Evolutionary conservation across 2,888 invertebrate genomes (phyloP).

Genomic region (Morpho helenor): DNA sequence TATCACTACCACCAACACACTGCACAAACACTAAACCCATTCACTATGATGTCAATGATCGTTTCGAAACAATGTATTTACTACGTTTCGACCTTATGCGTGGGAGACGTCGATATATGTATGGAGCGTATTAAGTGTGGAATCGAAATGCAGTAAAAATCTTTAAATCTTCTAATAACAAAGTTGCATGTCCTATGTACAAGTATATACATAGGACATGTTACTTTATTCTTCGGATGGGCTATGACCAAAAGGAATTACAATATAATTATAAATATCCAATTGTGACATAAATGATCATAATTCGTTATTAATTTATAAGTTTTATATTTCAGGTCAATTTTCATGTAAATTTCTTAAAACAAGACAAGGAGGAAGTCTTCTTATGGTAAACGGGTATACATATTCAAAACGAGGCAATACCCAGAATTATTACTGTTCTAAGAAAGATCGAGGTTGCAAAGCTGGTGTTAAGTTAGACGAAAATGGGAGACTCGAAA

Average conservation of each 20-base stretch:
- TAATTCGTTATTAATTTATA: no score
- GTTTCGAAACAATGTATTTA: no score
- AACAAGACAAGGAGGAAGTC: constrained; percentile 17
- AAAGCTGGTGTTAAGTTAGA: constrained; percentile 33
- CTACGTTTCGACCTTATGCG: no score
- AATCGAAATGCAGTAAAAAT: neutral
- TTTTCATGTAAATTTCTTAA: constrained; percentile 11
- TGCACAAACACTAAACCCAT: no score
- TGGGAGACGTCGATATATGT: no score
- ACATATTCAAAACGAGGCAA: constrained; percentile 35
- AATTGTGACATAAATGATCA: no score
- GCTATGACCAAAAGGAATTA: neutral
- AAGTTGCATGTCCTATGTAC: no score
- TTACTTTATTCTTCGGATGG: no score
- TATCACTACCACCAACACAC: no score
- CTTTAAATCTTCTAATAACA: neutral
- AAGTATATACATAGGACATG: no score
- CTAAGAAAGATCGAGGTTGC: constrained; percentile 37
- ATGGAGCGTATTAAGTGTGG: no score
- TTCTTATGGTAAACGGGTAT: constrained; percentile 36
- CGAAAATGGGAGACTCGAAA: constrained; percentile 25
- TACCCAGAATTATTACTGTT: constrained; percentile 35
- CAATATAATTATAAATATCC: neutral
- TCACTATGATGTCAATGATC: no score
- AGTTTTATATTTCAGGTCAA: constrained; percentile 10